phyloP scores from a whole-genome alignment of 2,113 vertebrate species.

The Phoxinus phoxinus region DNA sequence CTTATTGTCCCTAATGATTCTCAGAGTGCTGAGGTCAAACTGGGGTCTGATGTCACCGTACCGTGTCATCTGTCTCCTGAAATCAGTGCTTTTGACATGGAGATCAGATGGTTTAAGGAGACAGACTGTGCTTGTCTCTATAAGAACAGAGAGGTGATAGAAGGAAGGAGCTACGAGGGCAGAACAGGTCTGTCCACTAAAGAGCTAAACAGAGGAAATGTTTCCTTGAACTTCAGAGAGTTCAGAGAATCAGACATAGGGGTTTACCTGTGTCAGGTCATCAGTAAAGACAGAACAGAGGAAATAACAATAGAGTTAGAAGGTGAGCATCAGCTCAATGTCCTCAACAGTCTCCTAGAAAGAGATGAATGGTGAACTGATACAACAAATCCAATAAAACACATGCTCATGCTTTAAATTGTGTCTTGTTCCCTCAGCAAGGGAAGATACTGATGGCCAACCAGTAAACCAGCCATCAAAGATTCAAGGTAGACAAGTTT shows the following conservation, averaged over 20 bases:
- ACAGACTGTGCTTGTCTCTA: background rate
- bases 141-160: background rate
- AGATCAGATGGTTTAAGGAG: constrained; percentile 17
- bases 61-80: background rate
- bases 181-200: constrained; percentile 8
- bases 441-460: background rate
- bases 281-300: background rate
- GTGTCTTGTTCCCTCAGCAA: background rate
- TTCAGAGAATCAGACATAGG: background rate
- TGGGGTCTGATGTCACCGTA: background rate
- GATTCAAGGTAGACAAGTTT: background rate
- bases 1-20: background rate
- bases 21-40: background rate
- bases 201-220: background rate
- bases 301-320: background rate
- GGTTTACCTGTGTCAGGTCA: constrained; percentile 8
- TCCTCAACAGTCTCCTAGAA: background rate
- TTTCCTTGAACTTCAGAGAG: constrained; percentile 4
- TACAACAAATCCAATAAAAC: background rate
- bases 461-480: background rate
- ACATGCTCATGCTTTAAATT: background rate
- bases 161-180: background rate
- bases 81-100: background rate
- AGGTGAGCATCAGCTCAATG: constrained; percentile 5
- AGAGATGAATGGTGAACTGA: background rate